Evolutionary conservation across 2,113 vertebrate species (phyloP), one percentile per base, ranked within the genome.

Genomic region (Tetrax tetrax): DNA sequence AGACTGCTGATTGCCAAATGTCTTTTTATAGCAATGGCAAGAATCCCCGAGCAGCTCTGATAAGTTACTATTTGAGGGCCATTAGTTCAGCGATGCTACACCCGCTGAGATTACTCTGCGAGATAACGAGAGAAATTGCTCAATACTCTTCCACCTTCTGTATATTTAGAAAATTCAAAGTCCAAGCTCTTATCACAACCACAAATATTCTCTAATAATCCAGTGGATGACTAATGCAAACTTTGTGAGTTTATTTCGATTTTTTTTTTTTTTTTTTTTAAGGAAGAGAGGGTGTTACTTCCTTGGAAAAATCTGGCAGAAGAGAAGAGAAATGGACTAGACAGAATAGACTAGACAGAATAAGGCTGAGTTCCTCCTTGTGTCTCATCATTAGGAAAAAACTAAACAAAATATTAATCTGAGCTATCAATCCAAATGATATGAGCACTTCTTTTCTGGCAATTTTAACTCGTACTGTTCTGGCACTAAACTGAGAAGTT

Each of bases 21-120:
- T 89, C 75, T 96, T 96, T 92, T 92, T 95, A 90, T 78, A 95
- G 89, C 45, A 79, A 82, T 28, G 79, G 93, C 68, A 70, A 93
- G 93, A 90, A 93, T 92, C 84, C 93, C 87, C 19, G 37, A 60
- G 75, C 85, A 87, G 81, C 81, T 93, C 81, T 54, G 81, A 70
- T 60, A 86, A 95, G 81, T 93, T 93, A 72, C 90, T 98, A 89
- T 97, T 97, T 93, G 96, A 94, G 95, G 86, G 69, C 78, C 74
- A 90, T 69, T 81, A 92, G 77, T 88, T 92, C 90, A 87, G 69
- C 3, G 5, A 94, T 92, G 83, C 56, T 93, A 94, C 87, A 78
- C 92, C 64, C 87, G 76, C 65, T 13, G 79, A 77, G 92, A 89
- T 64, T 57, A 72, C 76, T 61, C 92, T 10, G 28, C 6, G 25